A percentile compares a stretch with the other conserved stretches of the same genome.
phyloP scores from a whole-genome alignment of 2,888 invertebrate genomes.

The Chrysolina haemoptera region DNA sequence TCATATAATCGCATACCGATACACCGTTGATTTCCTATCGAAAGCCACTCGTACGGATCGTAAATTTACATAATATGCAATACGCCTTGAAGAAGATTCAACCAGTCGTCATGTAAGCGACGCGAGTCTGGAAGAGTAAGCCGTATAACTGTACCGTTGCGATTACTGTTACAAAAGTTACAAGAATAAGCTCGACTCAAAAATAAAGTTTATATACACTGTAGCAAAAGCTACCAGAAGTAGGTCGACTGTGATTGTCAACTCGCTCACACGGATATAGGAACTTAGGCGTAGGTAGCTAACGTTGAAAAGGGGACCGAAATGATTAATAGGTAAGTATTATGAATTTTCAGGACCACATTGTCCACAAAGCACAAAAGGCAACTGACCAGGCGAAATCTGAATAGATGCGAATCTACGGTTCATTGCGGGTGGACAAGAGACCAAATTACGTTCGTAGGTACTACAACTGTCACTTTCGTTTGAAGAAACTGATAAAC shows the following conservation, averaged over 20 bases:
- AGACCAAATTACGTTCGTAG: too few relatives aligned
- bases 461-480: too few relatives aligned
- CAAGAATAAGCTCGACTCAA: slow-evolving; percentile 21
- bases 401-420: too few relatives aligned
- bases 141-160: slow-evolving; percentile 22
- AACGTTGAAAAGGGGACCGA: not conserved
- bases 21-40: not conserved
- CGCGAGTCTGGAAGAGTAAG: slow-evolving; percentile 15
- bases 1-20: too few relatives aligned
- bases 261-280: slow-evolving; percentile 1
- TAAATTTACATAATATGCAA: slow-evolving; percentile 17
- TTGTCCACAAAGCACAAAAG: too few relatives aligned
- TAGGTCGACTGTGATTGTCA: slow-evolving; percentile 14
- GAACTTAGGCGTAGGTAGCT: not conserved
- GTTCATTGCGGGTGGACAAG: too few relatives aligned
- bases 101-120: slow-evolving; percentile 5
- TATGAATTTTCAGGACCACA: too few relatives aligned
- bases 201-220: slow-evolving; percentile 22
- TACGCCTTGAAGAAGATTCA: slow-evolving; percentile 8
- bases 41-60: slow-evolving; percentile 6
- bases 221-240: slow-evolving; percentile 20
- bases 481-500: too few relatives aligned
- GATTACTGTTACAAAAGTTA: slow-evolving; percentile 20
- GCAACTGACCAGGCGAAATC: too few relatives aligned
- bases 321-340: not conserved